phyloP scores from a whole-genome alignment of 2,888 invertebrate genomes.

The Drosophila birchii region DNA sequence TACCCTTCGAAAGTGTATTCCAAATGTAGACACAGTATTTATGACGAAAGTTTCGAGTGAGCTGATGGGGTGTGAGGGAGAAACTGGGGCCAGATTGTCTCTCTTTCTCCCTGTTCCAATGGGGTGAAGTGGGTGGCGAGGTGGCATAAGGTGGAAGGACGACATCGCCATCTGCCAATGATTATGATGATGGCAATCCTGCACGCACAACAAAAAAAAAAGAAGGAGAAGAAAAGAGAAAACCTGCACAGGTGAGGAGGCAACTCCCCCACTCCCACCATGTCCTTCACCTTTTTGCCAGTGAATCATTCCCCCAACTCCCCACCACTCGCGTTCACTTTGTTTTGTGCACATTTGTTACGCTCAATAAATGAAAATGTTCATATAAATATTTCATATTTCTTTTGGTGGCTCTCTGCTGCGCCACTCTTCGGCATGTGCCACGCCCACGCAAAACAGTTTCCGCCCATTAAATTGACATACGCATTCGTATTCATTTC shows the following conservation, averaged over 20 bases:
- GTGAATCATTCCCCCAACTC: slow-evolving; percentile 13
- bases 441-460: slow-evolving; percentile 56
- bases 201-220: slow-evolving; percentile 54
- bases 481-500: slow-evolving; percentile 76
- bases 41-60: slow-evolving; percentile 70
- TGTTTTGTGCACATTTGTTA: slow-evolving; percentile 76
- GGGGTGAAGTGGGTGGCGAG: background rate
- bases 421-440: slow-evolving; percentile 46
- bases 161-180: slow-evolving; percentile 56
- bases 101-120: background rate
- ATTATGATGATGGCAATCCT: slow-evolving; percentile 76
- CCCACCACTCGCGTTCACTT: slow-evolving; percentile 19
- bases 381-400: slow-evolving; percentile 81
- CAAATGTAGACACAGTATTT: slow-evolving; percentile 53
- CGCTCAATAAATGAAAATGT: slow-evolving; percentile 80
- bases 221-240: background rate
- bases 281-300: slow-evolving; percentile 54
- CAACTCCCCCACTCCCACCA: slow-evolving; percentile 3
- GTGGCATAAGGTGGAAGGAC: slow-evolving; percentile 8
- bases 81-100: slow-evolving; percentile 28
- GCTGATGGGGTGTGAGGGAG: background rate
- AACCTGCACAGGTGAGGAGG: slow-evolving; percentile 39
- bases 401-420: slow-evolving; percentile 27
- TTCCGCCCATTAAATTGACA: slow-evolving; percentile 82
- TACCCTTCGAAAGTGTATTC: slow-evolving; percentile 2